Evolutionary conservation across 2,888 invertebrate genomes (phyloP).

Genomic region (Tachina grossa): DNA sequence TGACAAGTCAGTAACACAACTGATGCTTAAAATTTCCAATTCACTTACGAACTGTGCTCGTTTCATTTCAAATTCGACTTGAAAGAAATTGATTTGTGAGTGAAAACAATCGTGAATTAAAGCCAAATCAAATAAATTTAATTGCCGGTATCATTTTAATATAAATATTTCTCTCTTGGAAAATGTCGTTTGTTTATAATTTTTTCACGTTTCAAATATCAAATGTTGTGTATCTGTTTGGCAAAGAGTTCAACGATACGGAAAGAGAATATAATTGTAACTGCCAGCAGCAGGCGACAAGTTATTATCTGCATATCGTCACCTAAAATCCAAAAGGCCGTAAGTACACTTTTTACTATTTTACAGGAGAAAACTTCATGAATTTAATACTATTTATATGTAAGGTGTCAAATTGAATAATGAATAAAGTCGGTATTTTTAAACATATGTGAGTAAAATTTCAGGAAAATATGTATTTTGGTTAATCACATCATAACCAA

Average conservation of each 20-base stretch:
- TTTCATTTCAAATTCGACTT: conserved; percentile 34
- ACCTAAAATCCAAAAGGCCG: too few species aligned
- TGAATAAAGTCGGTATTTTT: too few species aligned
- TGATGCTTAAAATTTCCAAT: conserved; percentile 61
- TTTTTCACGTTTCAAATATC: conserved; percentile 11
- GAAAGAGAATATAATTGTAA: conserved; percentile 7
- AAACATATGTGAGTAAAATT: too few species aligned
- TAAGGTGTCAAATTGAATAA: too few species aligned
- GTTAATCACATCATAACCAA: too few species aligned
- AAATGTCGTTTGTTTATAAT: conserved; percentile 48
- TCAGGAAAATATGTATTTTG: too few species aligned
- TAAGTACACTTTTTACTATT: too few species aligned
- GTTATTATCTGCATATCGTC: background rate
- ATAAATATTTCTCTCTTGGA: conserved; percentile 59
- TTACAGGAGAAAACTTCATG: too few species aligned
- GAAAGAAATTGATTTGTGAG: conserved; percentile 57
- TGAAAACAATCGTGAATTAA: conserved; percentile 46
- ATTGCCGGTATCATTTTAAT: conserved; percentile 62
- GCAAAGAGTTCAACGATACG: conserved; percentile 56
- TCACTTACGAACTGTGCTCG: conserved; percentile 67
- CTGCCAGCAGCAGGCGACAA: conserved; percentile 17
- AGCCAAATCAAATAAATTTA: conserved; percentile 55
- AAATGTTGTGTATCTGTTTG: conserved; percentile 31
- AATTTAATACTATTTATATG: too few species aligned
- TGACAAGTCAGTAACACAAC: conserved; percentile 70